Conservation (phyloP, 2,888 invertebrate species). For the Liopterus haemorrhoidalis region DNA sequence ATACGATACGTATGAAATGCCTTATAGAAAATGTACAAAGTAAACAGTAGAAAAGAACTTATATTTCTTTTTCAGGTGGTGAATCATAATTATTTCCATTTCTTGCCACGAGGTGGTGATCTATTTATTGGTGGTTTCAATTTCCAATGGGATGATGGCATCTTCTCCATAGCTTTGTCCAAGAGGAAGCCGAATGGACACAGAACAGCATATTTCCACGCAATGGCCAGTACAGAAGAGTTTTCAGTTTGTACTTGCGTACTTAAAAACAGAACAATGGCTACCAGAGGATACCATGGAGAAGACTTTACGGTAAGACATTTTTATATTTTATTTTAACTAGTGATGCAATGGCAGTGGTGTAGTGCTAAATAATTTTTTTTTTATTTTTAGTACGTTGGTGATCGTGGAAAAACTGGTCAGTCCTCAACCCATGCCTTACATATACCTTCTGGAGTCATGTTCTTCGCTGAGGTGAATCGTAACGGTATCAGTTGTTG, state of each 20-base stretch:
- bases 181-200: constrained; percentile 50
- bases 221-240: constrained; percentile 67
- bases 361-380: background rate
- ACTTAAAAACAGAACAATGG: constrained; percentile 51
- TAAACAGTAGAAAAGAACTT: no score
- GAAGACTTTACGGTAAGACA: constrained; percentile 51
- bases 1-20: no score
- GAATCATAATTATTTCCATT: constrained; percentile 65
- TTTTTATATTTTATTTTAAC: background rate
- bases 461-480: constrained; percentile 67
- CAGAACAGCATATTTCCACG: constrained; percentile 67
- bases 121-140: constrained; percentile 59
- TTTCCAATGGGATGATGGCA: constrained; percentile 76
- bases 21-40: no score
- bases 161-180: constrained; percentile 66
- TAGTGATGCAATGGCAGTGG: no score
- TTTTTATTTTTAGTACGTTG: constrained; percentile 47
- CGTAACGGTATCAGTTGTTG: constrained; percentile 70
- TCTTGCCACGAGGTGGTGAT: constrained; percentile 64
- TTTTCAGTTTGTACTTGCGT: constrained; percentile 63
- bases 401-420: constrained; percentile 57
- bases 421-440: constrained; percentile 67
- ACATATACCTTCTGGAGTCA: constrained; percentile 54
- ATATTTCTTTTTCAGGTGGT: no score
- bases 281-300: constrained; percentile 50